These are phyloP conservation scores for Rhineura floridana DNA, from an alignment of 2,113 vertebrate species.

Conservation along the genomic window DNA sequence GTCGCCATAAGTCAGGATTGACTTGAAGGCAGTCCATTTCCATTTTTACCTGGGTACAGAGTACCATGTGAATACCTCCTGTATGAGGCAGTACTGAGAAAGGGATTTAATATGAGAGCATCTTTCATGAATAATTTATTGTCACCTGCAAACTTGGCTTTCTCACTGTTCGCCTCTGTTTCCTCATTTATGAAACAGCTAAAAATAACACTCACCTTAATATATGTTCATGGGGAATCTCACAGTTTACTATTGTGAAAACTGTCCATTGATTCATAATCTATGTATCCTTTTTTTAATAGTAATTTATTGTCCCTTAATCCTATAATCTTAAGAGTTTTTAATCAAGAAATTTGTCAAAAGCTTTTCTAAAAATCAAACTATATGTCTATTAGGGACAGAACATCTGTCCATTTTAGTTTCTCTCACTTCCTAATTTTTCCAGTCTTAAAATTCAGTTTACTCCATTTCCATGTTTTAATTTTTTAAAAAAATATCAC, in stretches of 20 bases:
- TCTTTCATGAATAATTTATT: not conserved
- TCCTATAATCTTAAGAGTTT: not conserved
- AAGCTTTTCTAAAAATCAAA: not conserved
- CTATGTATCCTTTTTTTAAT: not conserved
- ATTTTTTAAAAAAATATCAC: too few relatives aligned
- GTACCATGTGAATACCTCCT: too few relatives aligned
- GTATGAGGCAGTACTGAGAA: not conserved
- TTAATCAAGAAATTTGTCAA: not conserved
- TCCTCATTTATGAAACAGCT: not conserved
- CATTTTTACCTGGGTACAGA: too few relatives aligned
- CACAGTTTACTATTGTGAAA: not conserved
- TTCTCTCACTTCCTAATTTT: too few relatives aligned
- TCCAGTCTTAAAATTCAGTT: too few relatives aligned
- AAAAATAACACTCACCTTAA: not conserved
- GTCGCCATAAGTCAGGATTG: too few relatives aligned
- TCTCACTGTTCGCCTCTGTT: not conserved
- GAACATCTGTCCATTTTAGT: too few relatives aligned
- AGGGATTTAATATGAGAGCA: not conserved
- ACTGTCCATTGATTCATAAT: not conserved
- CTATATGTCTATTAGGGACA: not conserved
- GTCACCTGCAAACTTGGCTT: not conserved
- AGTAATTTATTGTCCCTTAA: not conserved
- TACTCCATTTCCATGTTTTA: too few relatives aligned
- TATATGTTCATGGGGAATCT: not conserved
- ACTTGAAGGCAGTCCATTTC: too few relatives aligned